Percentiles rank a stretch among this genome's conserved stretches.
phyloP scores from a whole-genome alignment of 2,888 invertebrate species.

The Uropetala carovei region DNA sequence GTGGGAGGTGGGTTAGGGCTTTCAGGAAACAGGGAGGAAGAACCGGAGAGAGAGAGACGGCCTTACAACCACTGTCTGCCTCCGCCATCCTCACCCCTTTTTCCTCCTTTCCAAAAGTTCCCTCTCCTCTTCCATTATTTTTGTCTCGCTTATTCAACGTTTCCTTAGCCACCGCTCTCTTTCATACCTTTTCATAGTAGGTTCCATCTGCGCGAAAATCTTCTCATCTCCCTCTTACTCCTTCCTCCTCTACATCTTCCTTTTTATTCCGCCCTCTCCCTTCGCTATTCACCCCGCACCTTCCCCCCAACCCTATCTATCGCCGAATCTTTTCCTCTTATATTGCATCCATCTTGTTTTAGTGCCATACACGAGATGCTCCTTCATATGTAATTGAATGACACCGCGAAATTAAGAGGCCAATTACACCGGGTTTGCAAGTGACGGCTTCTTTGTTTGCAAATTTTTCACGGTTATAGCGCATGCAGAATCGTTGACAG shows the following conservation, averaged over 20 bases:
- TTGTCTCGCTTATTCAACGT: no score
- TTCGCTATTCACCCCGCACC: not conserved
- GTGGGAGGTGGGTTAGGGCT: constrained; percentile 21
- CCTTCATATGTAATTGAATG: constrained; percentile 32
- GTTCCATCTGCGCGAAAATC: no score
- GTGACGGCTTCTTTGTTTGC: constrained; percentile 37
- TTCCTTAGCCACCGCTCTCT: no score
- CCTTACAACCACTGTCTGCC: not conserved
- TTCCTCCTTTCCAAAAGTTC: not conserved
- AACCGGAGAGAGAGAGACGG: not conserved
- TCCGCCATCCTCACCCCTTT: not conserved
- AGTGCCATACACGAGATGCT: not conserved
- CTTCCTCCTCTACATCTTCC: no score
- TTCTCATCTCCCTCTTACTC: no score
- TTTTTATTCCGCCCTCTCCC: no score
- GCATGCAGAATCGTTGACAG: not conserved
- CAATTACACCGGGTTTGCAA: constrained; percentile 9
- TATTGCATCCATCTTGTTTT: constrained; percentile 38
- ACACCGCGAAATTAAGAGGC: not conserved
- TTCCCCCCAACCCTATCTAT: not conserved
- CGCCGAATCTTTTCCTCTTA: not conserved
- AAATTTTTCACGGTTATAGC: constrained; percentile 32
- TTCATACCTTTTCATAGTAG: no score
- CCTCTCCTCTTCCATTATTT: no score
- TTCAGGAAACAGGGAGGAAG: not conserved